Base-by-base conservation (phyloP, 2,888 invertebrate genomes). In the Napeogenes inachia region DNA sequence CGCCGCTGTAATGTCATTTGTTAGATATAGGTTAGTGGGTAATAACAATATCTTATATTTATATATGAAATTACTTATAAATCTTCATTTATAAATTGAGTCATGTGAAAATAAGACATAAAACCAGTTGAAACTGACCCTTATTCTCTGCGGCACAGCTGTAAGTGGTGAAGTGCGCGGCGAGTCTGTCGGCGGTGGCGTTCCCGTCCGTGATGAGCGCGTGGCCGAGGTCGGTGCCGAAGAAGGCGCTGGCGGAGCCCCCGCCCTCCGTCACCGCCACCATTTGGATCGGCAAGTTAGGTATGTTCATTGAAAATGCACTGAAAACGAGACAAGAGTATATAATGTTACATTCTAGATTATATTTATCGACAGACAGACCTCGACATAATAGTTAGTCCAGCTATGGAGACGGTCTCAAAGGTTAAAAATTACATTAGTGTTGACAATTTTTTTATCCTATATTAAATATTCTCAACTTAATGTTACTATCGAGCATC, bases 151-250 rank as follows among this genome's bases (percentile, higher is more conserved):
- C 95, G 69, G 95, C 95, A 13, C 95, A 93, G 1, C 96, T 95
- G 64, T 96, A 96, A 0, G 97, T 98, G 92, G 97, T 96, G 84
- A 98, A 99, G 86, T 97, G 97, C 0, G 97, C 98, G 65, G 95
- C 95, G 42, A 97, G 92, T 62, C 96, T 91, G 84, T 98, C 98
- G 4, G 98, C 98, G 13, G 97, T 94, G 0, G 96, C 95, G 85
- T 98, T 98, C 35, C 98, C 98, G 74, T 98, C 98, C 0, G 97
- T 97, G 69, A 98, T 96, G 71, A 98, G 93, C 75, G 95, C 93
- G 89, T 98, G 98, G 62, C 96, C 96, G 57, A 97, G 88, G 79
- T 98, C 97, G 64, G 95, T 97, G 73, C 95, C 95, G 86, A 97
- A 98, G 91, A 97, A 97, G 10, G 97, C 95, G 78, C 94, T 95